Conservation (phyloP, 2,888 invertebrate genomes). For the Acanthococcus lagerstroemiae region DNA sequence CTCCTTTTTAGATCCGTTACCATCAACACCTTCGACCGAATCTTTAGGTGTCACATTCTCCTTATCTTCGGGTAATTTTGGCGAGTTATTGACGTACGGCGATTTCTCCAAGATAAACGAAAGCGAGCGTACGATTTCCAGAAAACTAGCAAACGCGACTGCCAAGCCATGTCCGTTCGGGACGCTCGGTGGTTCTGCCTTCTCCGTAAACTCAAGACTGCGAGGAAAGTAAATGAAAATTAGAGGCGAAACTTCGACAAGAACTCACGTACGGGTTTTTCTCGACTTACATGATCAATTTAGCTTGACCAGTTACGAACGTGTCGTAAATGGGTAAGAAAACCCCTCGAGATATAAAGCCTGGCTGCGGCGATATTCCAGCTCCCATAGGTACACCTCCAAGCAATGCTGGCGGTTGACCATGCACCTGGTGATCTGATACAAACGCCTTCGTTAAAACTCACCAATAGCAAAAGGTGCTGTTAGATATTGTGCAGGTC, state of each 20-base stretch:
- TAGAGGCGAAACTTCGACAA: no score
- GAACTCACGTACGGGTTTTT: background rate
- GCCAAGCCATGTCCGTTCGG: slow-evolving; percentile 98
- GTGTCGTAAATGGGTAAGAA: slow-evolving; percentile 82
- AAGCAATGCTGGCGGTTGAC: slow-evolving; percentile 53
- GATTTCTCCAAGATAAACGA: slow-evolving; percentile 20
- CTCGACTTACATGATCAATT: slow-evolving; percentile 78
- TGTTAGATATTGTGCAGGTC: background rate
- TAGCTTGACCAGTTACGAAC: slow-evolving; percentile 73
- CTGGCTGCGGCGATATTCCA: slow-evolving; percentile 75
- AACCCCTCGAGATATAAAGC: slow-evolving; percentile 85
- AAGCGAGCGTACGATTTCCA: slow-evolving; percentile 76
- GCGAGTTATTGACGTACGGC: slow-evolving; percentile 1
- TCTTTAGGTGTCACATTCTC: slow-evolving; percentile 36
- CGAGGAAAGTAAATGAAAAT: background rate
- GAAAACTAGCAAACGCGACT: slow-evolving; percentile 82
- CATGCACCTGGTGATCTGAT: slow-evolving; percentile 42
- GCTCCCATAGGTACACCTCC: slow-evolving; percentile 47
- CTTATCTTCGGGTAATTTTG: background rate
- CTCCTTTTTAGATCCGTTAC: slow-evolving; percentile 32
- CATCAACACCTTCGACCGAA: slow-evolving; percentile 45
- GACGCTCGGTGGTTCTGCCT: slow-evolving; percentile 82
- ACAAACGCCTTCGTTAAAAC: no score
- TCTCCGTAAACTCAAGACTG: slow-evolving; percentile 92
- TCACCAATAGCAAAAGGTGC: no score